Conservation (phyloP, 2,888 invertebrate species). For the Tachina fera region DNA sequence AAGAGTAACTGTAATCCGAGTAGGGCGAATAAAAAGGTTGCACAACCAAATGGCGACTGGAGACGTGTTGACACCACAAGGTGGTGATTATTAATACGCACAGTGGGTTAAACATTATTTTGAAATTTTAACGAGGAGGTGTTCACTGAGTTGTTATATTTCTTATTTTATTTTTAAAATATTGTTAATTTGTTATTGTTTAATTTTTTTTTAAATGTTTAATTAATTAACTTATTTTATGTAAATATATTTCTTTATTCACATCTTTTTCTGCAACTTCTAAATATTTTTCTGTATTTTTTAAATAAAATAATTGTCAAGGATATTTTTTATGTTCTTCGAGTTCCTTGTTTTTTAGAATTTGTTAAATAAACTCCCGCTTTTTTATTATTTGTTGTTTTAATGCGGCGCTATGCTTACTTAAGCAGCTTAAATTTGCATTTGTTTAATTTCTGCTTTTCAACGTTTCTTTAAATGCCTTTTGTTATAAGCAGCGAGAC, state of each 20-base stretch:
- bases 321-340: not conserved
- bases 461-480: constrained; percentile 76
- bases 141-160: not conserved
- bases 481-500: constrained; percentile 46
- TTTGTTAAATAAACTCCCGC: constrained; percentile 3
- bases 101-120: constrained; percentile 38
- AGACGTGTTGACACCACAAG: constrained; percentile 4
- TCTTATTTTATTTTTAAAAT: not conserved
- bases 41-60: constrained; percentile 45
- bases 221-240: not conserved
- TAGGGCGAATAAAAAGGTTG: constrained; percentile 35
- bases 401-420: constrained; percentile 67
- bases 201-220: not conserved
- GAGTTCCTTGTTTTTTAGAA: constrained; percentile 1
- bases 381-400: constrained; percentile 54
- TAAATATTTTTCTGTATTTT: not conserved
- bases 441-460: constrained; percentile 70
- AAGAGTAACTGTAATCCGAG: constrained; percentile 42
- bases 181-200: not conserved
- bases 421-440: constrained; percentile 56
- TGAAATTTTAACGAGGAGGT: not conserved
- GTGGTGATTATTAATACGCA: not conserved
- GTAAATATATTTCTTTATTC: not conserved
- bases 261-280: not conserved
- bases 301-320: not conserved